Conservation (phyloP, 2,113 vertebrate species). For the Camelus bactrianus region DNA sequence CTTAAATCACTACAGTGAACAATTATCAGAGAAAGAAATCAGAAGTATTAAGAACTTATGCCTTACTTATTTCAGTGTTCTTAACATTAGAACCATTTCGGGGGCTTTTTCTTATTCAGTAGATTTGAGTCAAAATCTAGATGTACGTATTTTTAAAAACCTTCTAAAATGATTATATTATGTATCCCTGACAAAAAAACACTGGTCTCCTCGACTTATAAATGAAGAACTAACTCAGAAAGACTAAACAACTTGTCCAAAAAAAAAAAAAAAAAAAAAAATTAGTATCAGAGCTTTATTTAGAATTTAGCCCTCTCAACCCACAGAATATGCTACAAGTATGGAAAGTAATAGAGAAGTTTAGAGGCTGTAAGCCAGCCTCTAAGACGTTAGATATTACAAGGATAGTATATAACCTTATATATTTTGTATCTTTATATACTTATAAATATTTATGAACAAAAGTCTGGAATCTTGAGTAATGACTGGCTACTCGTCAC, state of each 20-base stretch:
- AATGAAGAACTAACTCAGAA: slow-evolving; percentile 2
- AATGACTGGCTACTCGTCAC: neutral
- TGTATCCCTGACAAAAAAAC: neutral
- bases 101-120: neutral
- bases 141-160: neutral
- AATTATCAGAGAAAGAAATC: neutral
- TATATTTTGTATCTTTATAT: neutral
- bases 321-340: neutral
- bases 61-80: neutral
- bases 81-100: slow-evolving; percentile 23
- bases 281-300: neutral
- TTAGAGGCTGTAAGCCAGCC: neutral
- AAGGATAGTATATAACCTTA: neutral
- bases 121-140: neutral
- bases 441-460: neutral
- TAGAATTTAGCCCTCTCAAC: slow-evolving; percentile 16
- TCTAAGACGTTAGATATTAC: neutral
- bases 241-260: neutral
- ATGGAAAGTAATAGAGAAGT: neutral
- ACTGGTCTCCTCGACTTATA: slow-evolving; percentile 2
- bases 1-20: neutral
- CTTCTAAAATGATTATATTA: neutral
- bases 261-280: neutral
- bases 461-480: neutral
- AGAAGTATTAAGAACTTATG: neutral